Percentiles rank a stretch among this genome's conserved stretches.
These are phyloP conservation scores for Clupea harengus DNA, from an alignment of 2,113 vertebrate species.

Conservation along the genomic window DNA sequence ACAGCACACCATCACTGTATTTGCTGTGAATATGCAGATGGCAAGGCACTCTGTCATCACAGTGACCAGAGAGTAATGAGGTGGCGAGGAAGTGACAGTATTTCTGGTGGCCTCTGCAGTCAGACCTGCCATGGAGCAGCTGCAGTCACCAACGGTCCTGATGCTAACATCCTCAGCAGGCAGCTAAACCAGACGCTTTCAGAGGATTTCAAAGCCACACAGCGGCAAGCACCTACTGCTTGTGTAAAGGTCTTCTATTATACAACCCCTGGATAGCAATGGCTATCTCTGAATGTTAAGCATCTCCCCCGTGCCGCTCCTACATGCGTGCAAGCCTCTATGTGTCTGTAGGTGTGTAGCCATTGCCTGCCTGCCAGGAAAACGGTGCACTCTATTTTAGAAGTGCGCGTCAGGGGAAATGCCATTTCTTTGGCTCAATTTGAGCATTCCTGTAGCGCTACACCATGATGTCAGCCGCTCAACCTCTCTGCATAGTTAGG, in stretches of 20 bases:
- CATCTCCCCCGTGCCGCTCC: not conserved
- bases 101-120: conserved; percentile 17
- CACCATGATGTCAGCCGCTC: not conserved
- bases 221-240: not conserved
- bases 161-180: not conserved
- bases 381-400: not conserved
- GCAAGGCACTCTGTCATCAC: conserved; percentile 35
- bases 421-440: not conserved
- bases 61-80: conserved; percentile 30
- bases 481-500: not conserved
- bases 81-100: conserved; percentile 28
- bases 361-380: not conserved
- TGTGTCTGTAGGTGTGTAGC: not conserved
- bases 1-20: not conserved
- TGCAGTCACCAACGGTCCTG: not conserved
- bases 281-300: not conserved
- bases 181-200: not conserved
- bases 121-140: not conserved
- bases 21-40: conserved; percentile 36
- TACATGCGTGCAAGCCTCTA: not conserved
- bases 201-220: not conserved
- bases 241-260: not conserved
- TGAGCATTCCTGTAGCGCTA: not conserved
- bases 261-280: not conserved
- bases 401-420: not conserved